Conservation (phyloP, 2,888 invertebrate genomes). For the Priocnemis perturbator region DNA sequence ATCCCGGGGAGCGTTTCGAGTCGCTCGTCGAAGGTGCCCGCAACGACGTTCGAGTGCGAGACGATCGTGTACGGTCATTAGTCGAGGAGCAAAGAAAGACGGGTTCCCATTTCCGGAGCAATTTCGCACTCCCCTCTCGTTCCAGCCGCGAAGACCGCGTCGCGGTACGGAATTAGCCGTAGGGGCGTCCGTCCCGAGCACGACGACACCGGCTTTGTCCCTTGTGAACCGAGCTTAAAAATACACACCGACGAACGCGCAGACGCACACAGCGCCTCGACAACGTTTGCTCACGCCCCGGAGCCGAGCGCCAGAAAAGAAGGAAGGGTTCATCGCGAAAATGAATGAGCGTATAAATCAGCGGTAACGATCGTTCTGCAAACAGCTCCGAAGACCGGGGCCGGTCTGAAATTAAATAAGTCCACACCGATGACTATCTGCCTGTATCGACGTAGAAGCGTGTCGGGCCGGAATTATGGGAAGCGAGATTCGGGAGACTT, state of each 20-base stretch:
- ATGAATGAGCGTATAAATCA: conserved; percentile 63
- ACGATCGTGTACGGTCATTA: no score
- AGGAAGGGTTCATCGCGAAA: conserved; percentile 45
- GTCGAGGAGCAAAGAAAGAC: not conserved
- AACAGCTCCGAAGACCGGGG: conserved; percentile 37
- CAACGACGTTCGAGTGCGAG: not conserved
- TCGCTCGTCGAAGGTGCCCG: no score
- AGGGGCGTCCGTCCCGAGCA: not conserved
- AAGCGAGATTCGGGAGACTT: no score
- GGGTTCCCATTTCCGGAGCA: conserved; percentile 2
- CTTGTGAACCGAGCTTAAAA: no score
- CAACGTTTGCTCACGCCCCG: no score
- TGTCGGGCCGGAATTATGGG: no score
- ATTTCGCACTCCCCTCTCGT: not conserved
- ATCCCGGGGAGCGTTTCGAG: no score
- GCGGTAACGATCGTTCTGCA: conserved; percentile 60
- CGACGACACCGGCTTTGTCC: not conserved
- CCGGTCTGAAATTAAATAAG: conserved; percentile 58
- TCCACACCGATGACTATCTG: conserved; percentile 52
- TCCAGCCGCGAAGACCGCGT: not conserved
- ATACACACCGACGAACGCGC: no score
- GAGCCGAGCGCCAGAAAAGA: no score
- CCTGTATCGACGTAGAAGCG: conserved; percentile 21
- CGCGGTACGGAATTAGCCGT: conserved; percentile 3
- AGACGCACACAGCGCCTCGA: no score